Evolutionary conservation across 2,888 invertebrate species (phyloP), one percentile per base, ranked within the genome.

Genomic region (Pammene aurita): DNA sequence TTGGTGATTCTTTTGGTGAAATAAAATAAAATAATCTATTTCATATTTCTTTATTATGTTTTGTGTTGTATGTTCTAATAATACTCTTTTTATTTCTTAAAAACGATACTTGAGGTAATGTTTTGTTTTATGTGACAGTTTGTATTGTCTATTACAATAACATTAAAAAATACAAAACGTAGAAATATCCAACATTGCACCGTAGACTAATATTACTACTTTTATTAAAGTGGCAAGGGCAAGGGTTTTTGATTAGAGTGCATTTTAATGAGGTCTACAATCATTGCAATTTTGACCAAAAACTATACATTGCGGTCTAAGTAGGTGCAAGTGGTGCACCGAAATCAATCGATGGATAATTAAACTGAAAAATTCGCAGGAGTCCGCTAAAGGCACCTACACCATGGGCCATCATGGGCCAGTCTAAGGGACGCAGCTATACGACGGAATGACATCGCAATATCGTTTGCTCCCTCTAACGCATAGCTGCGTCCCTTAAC

Each of bases 101-200:
- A 42, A 11, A 42, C 13, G 9, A 6, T 38, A 11, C 4, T 41
- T 13, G 4, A 42, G 42, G 11, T 10, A 2, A 42, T 13, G 10
- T 42, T 13, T 7, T 16, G 5, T 56, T 41, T 16, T 10, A 48
- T 16, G 1, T 7, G 6, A 14, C 5, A 9, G 26, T 50, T 16
- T 50, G 11, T 6, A 34, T 34, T 48, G 48, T 50, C 35, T 61
- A 46, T 11, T 10, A 11, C 38, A n/a, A 41, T n/a, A 16, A 13
- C 34, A 66, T 16, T 1, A 67, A 52, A 68, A 57, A 57, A 44
- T 41, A 44, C 9, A 35, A 44, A 60, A 4, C 67, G 68, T 68
- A 34, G 26, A 44, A 68, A 68, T 68, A 68, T 58, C 68, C 42
- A 9, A n/a, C 7, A 7, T 13, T 1, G 34, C 18, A 57, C 35